phyloP scores from a whole-genome alignment of 2,797 vertebrate species.

The Momotus momota region DNA sequence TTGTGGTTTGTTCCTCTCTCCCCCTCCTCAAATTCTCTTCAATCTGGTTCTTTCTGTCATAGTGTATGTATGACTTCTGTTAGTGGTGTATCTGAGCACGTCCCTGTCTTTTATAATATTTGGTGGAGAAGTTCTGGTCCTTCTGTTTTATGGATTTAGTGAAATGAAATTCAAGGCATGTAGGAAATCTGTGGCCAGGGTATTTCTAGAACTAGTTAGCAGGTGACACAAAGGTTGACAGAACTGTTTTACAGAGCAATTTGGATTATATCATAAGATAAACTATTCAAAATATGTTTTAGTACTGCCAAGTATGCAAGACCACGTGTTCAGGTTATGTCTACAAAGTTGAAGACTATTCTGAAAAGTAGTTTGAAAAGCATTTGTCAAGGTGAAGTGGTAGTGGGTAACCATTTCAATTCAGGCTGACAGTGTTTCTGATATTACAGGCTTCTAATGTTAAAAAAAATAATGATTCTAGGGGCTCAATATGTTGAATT shows the following conservation, averaged over 20 bases:
- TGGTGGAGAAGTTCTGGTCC: slow-evolving; percentile 1
- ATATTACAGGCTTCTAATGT: not conserved
- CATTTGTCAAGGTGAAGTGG: not conserved
- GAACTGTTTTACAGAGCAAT: not conserved
- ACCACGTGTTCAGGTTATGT: not conserved
- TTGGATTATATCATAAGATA: not conserved
- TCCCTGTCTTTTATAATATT: not conserved
- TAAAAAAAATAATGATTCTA: not conserved
- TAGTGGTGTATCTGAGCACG: not conserved
- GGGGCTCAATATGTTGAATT: not conserved
- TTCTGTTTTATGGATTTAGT: not conserved
- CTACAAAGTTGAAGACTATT: not conserved
- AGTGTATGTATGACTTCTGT: not conserved
- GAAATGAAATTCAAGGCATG: not conserved
- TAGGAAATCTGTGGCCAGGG: not conserved
- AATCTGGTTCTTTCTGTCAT: not conserved
- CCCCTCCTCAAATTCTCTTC: not conserved
- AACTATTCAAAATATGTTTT: not conserved
- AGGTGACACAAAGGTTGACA: not conserved
- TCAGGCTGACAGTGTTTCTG: not conserved
- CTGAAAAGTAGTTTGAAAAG: not conserved
- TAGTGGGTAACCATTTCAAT: not conserved
- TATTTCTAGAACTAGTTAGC: not conserved
- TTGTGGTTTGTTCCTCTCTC: not conserved
- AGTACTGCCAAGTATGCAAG: not conserved